phyloP scores from a whole-genome alignment of 1,140 invertebrate genomes.

The Paraescarpia echinospica region DNA sequence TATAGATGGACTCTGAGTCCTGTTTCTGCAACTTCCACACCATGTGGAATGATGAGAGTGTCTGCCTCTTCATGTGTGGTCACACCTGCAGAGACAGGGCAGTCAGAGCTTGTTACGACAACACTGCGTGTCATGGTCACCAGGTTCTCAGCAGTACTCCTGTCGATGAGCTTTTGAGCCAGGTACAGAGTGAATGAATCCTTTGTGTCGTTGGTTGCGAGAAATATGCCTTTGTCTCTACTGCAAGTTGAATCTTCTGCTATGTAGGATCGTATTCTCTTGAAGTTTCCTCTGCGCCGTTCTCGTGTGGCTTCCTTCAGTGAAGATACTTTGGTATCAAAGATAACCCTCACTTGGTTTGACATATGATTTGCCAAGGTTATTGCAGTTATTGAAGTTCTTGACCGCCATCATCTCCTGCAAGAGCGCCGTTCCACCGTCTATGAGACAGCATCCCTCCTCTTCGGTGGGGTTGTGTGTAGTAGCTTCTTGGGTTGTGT shows the following conservation, averaged over 20 bases:
- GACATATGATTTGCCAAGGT: background rate
- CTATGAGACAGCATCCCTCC: slow-evolving; percentile 4
- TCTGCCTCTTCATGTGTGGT: slow-evolving; percentile 15
- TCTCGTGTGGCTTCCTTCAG: slow-evolving; percentile 9
- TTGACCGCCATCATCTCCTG: slow-evolving; percentile 14
- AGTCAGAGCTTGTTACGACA: background rate
- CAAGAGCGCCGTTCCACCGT: background rate
- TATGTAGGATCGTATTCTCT: background rate
- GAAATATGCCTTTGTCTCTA: too few species aligned
- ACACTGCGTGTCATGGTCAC: background rate
- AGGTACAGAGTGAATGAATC: too few species aligned
- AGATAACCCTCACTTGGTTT: slow-evolving; percentile 15
- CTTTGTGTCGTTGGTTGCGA: too few species aligned
- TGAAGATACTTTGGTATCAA: slow-evolving; percentile 15
- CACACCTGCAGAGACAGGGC: background rate
- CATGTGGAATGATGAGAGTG: slow-evolving; percentile 11
- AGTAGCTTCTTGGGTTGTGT: background rate
- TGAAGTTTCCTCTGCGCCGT: slow-evolving; percentile 6
- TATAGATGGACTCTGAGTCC: slow-evolving; percentile 13
- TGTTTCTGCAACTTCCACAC: background rate
- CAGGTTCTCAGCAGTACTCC: too few species aligned
- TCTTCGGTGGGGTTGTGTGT: too few species aligned
- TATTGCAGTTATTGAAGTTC: slow-evolving; percentile 7
- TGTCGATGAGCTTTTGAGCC: too few species aligned
- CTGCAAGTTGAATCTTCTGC: background rate